Evolutionary conservation across 2,113 vertebrate species (phyloP).

Genomic region (Pachyramphus minor): DNA sequence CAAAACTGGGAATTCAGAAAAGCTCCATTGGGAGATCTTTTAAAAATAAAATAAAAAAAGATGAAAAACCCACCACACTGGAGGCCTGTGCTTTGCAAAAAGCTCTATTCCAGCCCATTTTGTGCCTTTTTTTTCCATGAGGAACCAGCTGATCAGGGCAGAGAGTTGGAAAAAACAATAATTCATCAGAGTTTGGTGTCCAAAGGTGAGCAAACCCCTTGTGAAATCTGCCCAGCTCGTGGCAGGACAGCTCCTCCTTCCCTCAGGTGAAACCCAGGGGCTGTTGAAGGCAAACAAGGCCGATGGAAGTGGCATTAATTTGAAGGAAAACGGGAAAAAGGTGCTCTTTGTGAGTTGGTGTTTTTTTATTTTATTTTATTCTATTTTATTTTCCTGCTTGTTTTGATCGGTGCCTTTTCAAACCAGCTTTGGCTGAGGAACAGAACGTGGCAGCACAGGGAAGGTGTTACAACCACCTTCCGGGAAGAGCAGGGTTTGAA

Average conservation of each 20-base stretch:
- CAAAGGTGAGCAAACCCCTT: neutral
- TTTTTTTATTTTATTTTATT: neutral
- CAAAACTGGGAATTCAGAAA: neutral
- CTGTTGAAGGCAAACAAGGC: neutral
- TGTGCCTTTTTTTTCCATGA: too few relatives aligned
- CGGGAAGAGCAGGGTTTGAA: neutral
- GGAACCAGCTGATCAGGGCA: neutral
- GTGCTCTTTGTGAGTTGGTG: neutral
- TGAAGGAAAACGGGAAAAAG: neutral
- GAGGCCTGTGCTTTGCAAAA: neutral
- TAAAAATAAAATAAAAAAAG: too few relatives aligned
- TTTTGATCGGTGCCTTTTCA: neutral
- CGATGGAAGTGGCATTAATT: rapidly evolving
- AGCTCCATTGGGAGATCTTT: neutral
- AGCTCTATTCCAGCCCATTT: too few relatives aligned
- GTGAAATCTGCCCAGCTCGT: rapidly evolving
- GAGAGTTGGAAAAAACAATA: neutral
- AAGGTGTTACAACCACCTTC: neutral
- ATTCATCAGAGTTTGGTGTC: neutral
- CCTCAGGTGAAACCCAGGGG: neutral
- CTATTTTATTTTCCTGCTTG: neutral
- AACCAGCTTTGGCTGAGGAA: neutral
- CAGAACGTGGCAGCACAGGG: neutral
- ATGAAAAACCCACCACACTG: rapidly evolving
- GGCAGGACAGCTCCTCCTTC: neutral